Base-by-base conservation (phyloP, 2,888 invertebrate species). In the Tenthredo distinguenda region DNA sequence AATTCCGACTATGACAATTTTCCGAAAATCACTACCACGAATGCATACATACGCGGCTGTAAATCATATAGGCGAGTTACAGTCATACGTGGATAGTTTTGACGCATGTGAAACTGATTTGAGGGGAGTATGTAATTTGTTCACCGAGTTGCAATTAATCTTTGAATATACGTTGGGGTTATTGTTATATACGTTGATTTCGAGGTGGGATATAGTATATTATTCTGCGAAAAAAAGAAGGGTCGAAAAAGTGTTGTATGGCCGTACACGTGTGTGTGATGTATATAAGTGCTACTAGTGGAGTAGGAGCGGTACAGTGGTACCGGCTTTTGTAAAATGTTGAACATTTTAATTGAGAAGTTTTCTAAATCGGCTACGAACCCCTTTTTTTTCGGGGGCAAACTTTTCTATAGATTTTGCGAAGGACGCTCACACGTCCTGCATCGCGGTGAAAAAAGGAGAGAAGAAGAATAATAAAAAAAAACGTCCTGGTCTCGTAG, bases 341-440 rank as follows among this genome's bases (percentile, higher is more conserved):
- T 50, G 83, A 83, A 71, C 68, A 83, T 68, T 68, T 83, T 83
- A 83, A 83, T 83, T 83, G 83, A 83, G 68, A 83, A 83, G 65
- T 83, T 83, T 83, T 83, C 50, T 83, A 50, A 83, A 83, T 71
- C 83, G 58, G 47, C 47, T 50, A 10, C n/a, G 47, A 77, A 68
- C 68, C 68, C 43, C 82, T 31, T 31, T 65, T 82, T 65, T 47
- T 37, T 21, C 31, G 34, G 34, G 68, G 43, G 47, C 10, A 76
- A 76, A 21, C n/a, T 34, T 79, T 79, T 79, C 82, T 65, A 82
- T 82, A 82, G 65, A 82, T 82, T 82, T 82, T 82, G 40, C 34
- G 12, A 79, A 79, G 58, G 55, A 79, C 40, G 79, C 58, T 7
- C n/a, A 55, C 55, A 55, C 55, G 43, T 47, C 43, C 43, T 47